Evolutionary conservation across 2,888 invertebrate genomes (phyloP), one percentile per base, ranked within the genome.

Genomic region (Stenodera caucasica): DNA sequence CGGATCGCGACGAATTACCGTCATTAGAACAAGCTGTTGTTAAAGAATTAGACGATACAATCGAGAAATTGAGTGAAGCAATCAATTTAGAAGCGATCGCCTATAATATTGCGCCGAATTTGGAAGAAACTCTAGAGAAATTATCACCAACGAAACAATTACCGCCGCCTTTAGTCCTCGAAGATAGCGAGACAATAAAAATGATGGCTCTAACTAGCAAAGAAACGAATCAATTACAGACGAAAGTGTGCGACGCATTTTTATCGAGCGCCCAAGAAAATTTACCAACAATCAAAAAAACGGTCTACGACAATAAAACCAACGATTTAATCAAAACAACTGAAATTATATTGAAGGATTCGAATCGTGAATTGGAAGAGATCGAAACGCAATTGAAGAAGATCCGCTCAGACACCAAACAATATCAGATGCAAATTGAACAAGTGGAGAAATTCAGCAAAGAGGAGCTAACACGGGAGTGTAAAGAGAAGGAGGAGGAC

Each of bases 241-340:
- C 74, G 65, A 84, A 83, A 74, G 83, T 86, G 72, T 77, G 81
- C 26, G 87, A 87, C 69, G 86, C 87, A 1, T 83, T 84, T 71
- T 76, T 87, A 53, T 86, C 86, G 5, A 84, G 83, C 65, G 85
- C 83, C 21, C 84, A 84, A 69, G 87, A 86, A 66, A 83, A 83
- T 75, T 82, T 86, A 57, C 62, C 69, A 12, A 55, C 67, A 32
- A 45, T 57, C 18, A 58, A 55, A 11, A 61, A 65, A 12, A 60
- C 58, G 14, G 56, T 65, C 11, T 57, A 81, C 78, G 30, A 53
- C 23, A 53, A 80, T 80, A 65, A 61, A 63, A 65, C 67, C 14
- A 58, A 65, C 5, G 72, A 69, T 45, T 23, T 45, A 45, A 45
- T 45, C 7, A 45, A 61, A 15, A 67, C 69, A 54, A 57, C 61